A percentile compares a stretch with the other conserved stretches of the same genome.
phyloP scores from a whole-genome alignment of 2,113 vertebrate species.

The Petrocephalus zakoni region DNA sequence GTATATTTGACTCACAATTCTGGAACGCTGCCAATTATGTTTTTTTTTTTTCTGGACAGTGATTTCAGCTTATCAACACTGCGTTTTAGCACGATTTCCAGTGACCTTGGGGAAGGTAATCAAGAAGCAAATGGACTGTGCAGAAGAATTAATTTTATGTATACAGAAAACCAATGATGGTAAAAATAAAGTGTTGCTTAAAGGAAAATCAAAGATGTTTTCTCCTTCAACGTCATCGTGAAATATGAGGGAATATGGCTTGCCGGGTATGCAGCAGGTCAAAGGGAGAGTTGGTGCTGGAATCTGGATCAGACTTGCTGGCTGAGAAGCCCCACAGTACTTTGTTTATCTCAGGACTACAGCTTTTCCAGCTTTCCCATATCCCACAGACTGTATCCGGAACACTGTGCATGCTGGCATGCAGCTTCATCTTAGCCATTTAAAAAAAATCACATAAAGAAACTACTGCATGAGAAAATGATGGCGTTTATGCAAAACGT shows the following conservation, averaged over 20 bases:
- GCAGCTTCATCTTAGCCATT: background rate
- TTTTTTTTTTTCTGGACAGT: background rate
- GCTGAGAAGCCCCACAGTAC: background rate
- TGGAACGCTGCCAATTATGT: background rate
- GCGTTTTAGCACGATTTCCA: background rate
- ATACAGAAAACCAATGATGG: background rate
- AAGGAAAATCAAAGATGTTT: conserved; percentile 41
- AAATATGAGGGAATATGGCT: conserved; percentile 50
- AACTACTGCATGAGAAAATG: background rate
- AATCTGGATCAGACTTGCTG: conserved; percentile 17
- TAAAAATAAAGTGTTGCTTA: conserved; percentile 42
- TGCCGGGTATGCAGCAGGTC: conserved; percentile 54
- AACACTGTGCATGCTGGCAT: background rate
- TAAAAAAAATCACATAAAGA: background rate
- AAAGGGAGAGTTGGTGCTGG: conserved; percentile 39
- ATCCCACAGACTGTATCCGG: conserved; percentile 4
- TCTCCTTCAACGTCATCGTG: conserved; percentile 56
- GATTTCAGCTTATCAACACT: background rate
- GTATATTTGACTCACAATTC: background rate
- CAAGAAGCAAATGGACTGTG: conserved; percentile 38
- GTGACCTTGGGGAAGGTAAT: background rate
- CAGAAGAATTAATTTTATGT: conserved; percentile 31
- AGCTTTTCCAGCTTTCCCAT: background rate
- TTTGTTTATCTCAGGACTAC: background rate
- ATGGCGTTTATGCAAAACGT: background rate